Evolutionary conservation across 1,140 invertebrate genomes (phyloP).

Genomic region (Drosophila aff.): DNA sequence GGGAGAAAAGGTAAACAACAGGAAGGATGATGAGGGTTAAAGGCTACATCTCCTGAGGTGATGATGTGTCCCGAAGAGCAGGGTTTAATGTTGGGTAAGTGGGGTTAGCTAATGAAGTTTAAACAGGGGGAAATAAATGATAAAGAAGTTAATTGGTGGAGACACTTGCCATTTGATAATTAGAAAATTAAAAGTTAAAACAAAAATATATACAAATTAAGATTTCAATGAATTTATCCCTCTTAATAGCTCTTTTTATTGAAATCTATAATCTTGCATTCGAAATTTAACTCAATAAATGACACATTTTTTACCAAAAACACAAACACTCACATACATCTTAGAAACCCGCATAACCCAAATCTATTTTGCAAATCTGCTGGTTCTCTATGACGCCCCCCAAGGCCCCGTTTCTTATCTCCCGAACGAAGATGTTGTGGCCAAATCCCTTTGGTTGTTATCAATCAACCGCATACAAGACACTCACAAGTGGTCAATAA

Average conservation of each 20-base stretch:
- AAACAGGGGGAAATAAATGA: not conserved
- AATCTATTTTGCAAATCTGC: constrained; percentile 1
- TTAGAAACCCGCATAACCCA: not conserved
- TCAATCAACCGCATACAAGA: constrained; percentile 40
- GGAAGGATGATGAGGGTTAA: constrained; percentile 16
- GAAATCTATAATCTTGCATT: not conserved
- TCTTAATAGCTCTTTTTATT: not conserved
- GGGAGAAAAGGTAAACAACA: constrained; percentile 7
- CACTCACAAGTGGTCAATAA: constrained; percentile 48
- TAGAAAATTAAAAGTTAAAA: not conserved
- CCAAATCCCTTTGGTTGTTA: constrained; percentile 24
- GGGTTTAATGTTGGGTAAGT: not conserved
- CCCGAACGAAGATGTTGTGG: constrained; percentile 8
- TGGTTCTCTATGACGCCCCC: not conserved
- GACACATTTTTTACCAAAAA: not conserved
- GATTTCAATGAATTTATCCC: not conserved
- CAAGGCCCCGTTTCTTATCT: not conserved
- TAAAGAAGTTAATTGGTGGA: not conserved
- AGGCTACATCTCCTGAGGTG: not conserved
- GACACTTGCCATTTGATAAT: not conserved
- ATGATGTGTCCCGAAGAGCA: constrained; percentile 1
- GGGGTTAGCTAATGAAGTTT: constrained; percentile 6
- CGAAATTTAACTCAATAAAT: not conserved
- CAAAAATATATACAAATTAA: not conserved
- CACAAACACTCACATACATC: not conserved